Conservation (phyloP, 2,113 vertebrate species). For the Prunella himalayana region DNA sequence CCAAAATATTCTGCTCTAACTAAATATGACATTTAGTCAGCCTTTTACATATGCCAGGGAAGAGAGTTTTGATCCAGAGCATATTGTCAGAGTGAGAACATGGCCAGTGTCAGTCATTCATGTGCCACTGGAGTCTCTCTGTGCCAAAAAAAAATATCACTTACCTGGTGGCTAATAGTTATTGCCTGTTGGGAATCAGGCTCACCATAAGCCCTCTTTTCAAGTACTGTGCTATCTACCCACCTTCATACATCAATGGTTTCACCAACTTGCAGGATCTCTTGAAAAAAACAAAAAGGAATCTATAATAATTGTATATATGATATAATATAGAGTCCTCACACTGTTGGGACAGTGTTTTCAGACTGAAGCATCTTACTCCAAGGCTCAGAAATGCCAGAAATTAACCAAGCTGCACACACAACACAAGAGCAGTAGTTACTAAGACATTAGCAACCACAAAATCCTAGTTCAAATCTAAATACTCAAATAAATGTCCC, state of each 20-base stretch:
- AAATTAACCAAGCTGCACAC: not conserved
- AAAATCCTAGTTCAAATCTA: not conserved
- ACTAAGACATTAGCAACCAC: not conserved
- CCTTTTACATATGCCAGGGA: not conserved
- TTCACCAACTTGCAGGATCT: not conserved
- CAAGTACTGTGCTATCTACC: not conserved
- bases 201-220: not conserved
- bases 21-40: not conserved
- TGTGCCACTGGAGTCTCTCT: not conserved
- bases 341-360: not conserved
- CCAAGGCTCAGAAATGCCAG: not conserved
- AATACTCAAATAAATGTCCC: not conserved
- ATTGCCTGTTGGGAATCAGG: not conserved
- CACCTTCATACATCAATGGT: not conserved
- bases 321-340: not conserved
- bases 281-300: too few relatives aligned
- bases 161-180: not conserved
- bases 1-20: not conserved
- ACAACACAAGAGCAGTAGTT: not conserved
- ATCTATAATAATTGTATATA: too few relatives aligned
- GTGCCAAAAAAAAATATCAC: not conserved
- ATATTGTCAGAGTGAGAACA: not conserved
- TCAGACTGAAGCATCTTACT: not conserved
- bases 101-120: not conserved
- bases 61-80: not conserved